phyloP scores from a whole-genome alignment of 2,113 vertebrate genomes.

The Oncorhynchus keta region DNA sequence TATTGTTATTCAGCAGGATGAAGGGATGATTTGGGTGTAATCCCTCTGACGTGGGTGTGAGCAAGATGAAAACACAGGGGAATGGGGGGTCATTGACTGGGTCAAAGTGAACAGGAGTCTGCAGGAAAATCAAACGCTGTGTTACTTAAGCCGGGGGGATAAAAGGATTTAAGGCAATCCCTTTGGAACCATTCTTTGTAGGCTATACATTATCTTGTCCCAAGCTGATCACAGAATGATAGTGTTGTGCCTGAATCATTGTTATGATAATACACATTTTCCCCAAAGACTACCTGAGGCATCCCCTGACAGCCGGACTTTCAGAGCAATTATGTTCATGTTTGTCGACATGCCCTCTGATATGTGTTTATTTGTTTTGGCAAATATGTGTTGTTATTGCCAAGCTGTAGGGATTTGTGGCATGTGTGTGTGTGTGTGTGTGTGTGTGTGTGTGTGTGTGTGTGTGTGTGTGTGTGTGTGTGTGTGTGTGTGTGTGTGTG shows the following conservation, averaged over 20 bases:
- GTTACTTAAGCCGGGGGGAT: background rate
- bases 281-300: background rate
- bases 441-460: background rate
- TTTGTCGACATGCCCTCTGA: background rate
- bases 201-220: background rate
- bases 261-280: background rate
- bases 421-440: background rate
- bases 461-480: background rate
- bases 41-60: background rate
- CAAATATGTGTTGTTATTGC: background rate
- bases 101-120: conserved; percentile 1
- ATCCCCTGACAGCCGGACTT: background rate
- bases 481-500: background rate
- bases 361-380: background rate
- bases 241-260: background rate
- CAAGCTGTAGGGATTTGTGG: background rate
- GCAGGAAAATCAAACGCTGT: conserved; percentile 3
- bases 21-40: conserved; percentile 3
- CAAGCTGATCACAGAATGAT: background rate
- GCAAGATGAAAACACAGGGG: background rate
- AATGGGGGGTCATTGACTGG: background rate
- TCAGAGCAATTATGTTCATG: background rate
- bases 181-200: background rate
- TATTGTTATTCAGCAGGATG: conserved; percentile 2
- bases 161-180: conserved; percentile 1